A percentile compares a stretch with the other conserved stretches of the same genome.
Evolutionary conservation across 2,797 vertebrate species (phyloP).

Genomic region (Peromyscus melanophrys): DNA sequence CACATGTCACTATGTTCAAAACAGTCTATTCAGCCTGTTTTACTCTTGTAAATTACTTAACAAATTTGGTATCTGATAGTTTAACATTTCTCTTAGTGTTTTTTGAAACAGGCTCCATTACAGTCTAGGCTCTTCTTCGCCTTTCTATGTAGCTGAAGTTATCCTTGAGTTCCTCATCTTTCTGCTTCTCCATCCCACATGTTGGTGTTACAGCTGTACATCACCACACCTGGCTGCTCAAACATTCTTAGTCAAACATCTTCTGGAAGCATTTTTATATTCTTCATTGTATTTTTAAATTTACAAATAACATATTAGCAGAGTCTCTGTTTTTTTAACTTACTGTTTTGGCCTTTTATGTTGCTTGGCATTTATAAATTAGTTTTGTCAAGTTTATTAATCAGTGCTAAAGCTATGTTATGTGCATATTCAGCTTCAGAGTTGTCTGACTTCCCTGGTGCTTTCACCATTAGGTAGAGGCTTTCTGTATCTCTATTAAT

Average conservation of each 20-base stretch:
- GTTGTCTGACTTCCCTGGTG: background rate
- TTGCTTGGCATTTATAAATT: slow-evolving; percentile 18
- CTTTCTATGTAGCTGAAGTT: background rate
- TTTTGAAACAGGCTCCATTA: background rate
- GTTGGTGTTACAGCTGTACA: background rate
- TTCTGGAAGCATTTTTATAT: background rate
- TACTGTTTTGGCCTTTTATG: background rate
- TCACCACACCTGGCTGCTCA: background rate
- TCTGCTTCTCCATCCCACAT: background rate
- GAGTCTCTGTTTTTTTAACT: slow-evolving; percentile 4
- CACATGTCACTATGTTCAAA: background rate
- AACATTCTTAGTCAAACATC: background rate
- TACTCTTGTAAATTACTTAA: background rate
- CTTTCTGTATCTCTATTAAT: background rate
- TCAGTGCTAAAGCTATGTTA: background rate
- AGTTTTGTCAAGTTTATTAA: slow-evolving; percentile 25
- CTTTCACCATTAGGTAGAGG: background rate
- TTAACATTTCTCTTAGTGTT: background rate
- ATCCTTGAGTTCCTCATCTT: background rate
- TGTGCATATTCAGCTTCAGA: background rate
- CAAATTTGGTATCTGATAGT: background rate
- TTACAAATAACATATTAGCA: slow-evolving; percentile 39
- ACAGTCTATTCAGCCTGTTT: background rate
- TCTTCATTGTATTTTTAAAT: slow-evolving; percentile 38
- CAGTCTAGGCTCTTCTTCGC: background rate